Evolutionary conservation across 2,888 invertebrate genomes (phyloP), one percentile per base, ranked within the genome.

Genomic region (Brenthis ino): DNA sequence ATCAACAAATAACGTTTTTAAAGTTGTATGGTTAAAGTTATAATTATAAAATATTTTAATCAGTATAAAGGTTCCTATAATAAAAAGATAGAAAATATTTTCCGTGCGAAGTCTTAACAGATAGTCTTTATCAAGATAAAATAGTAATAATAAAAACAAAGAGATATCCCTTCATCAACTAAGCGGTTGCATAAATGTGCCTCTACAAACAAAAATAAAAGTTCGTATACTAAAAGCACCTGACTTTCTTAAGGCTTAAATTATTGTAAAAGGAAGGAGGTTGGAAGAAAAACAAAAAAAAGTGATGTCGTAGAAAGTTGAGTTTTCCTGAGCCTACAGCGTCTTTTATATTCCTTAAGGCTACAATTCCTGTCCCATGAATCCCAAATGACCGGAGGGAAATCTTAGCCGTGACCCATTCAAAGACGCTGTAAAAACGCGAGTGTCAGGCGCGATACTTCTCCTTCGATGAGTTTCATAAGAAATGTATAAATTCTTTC

Each of bases 351-450:
- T 86, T 84, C 85, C 92, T 88, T 86, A 82, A 87, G 90, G 93
- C 91, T 86, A 91, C 91, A 91, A 91, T 89, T 89, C 79, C 87
- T 88, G 84, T 89, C 85, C 91, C 91, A 93, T 93, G 93, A 92
- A 93, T 93, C 87, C 85, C 90, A 92, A 92, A 93, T 93, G 92
- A 89, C 93, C 93, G 87, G 86, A 91, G 93, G 93, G 93, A 93
- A 92, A 93, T 92, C 92, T 92, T 91, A 92, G 86, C 91, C 90
- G 85, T 91, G 91, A 92, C 91, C 91, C 83, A 89, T 92, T 93
- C 93, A 92, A 86, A 77, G 81, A 76, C 78, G 79, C 75, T 81
- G 82, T 85, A 84, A 83, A 86, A 85, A 82, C 77, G 79, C 82
- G 77, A 78, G 77, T 76, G 73, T 71, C 70, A 77, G 74, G 71